Percentiles rank a stretch among this genome's conserved stretches.
phyloP scores from a whole-genome alignment of 2,113 vertebrate species.

The Furnarius figulus region DNA sequence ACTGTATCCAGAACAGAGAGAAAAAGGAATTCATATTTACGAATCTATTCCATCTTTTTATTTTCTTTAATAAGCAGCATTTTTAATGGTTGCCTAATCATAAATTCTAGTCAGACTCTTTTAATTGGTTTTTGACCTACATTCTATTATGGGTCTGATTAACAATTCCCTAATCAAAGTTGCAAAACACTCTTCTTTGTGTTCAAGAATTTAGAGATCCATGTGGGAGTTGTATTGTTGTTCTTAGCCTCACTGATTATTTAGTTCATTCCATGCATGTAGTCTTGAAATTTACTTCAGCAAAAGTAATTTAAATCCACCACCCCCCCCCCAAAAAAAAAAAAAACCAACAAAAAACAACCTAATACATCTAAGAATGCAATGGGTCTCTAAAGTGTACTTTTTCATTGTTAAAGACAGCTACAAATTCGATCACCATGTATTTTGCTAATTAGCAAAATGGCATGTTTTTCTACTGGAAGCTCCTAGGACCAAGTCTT shows the following conservation, averaged over 20 bases:
- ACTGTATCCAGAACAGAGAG: neutral
- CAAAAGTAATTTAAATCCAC: constrained; percentile 28
- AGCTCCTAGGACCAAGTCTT: neutral
- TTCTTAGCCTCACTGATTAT: constrained; percentile 6
- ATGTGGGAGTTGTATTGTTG: constrained; percentile 48
- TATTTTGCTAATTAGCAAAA: neutral
- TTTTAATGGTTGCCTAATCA: constrained; percentile 43
- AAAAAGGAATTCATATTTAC: neutral
- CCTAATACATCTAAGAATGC: neutral
- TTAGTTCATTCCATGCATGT: constrained; percentile 2
- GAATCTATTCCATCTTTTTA: neutral
- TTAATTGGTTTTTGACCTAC: constrained; percentile 69
- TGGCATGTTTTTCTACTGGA: neutral
- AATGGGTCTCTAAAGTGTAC: neutral
- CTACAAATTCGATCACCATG: neutral
- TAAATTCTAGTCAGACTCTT: constrained; percentile 54
- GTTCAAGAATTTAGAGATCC: constrained; percentile 70
- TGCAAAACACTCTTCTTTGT: constrained; percentile 53
- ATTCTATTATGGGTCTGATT: constrained; percentile 55
- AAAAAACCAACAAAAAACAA: neutral
- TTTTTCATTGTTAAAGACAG: neutral
- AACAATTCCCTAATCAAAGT: constrained; percentile 69
- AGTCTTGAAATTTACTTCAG: neutral
- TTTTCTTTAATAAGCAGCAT: neutral
- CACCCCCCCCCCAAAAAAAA: neutral